Conservation (phyloP, 2,888 invertebrate genomes). For the Oscheius onirici region DNA sequence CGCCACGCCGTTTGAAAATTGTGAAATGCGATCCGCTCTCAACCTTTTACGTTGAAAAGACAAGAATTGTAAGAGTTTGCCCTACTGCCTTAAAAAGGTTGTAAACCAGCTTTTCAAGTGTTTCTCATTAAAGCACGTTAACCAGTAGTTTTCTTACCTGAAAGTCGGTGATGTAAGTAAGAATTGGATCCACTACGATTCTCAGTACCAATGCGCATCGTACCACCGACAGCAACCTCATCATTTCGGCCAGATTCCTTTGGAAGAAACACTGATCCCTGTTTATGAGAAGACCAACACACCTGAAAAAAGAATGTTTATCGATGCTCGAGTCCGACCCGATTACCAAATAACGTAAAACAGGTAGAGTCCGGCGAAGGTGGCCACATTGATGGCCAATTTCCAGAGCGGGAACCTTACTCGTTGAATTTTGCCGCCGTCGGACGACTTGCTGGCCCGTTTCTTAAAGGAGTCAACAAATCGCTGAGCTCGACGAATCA, state of each 20-base stretch:
- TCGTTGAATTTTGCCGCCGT: slow-evolving; percentile 27
- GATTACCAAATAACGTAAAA: slow-evolving; percentile 66
- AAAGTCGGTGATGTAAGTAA: slow-evolving; percentile 66
- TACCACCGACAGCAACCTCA: slow-evolving; percentile 53
- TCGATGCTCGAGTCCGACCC: not conserved
- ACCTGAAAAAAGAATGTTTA: slow-evolving; percentile 48
- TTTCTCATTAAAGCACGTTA: not conserved
- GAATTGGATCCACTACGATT: slow-evolving; percentile 64
- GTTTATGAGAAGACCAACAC: slow-evolving; percentile 50
- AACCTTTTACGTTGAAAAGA: too few relatives aligned
- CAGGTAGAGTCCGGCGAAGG: slow-evolving; percentile 64
- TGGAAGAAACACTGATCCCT: slow-evolving; percentile 61
- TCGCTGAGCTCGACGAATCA: slow-evolving; percentile 54
- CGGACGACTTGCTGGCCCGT: slow-evolving; percentile 26
- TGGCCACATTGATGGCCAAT: slow-evolving; percentile 64
- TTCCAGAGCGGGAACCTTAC: slow-evolving; percentile 69
- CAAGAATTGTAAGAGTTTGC: too few relatives aligned
- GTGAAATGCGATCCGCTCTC: too few relatives aligned
- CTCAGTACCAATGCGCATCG: slow-evolving; percentile 55
- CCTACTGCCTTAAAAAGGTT: too few relatives aligned
- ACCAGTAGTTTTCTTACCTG: slow-evolving; percentile 46
- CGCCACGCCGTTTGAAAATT: too few relatives aligned
- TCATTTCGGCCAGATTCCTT: slow-evolving; percentile 59
- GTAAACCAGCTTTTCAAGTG: not conserved
- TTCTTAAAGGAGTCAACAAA: slow-evolving; percentile 59